phyloP scores from a whole-genome alignment of 2,888 invertebrate species.

The Acanthoscelides obtectus region DNA sequence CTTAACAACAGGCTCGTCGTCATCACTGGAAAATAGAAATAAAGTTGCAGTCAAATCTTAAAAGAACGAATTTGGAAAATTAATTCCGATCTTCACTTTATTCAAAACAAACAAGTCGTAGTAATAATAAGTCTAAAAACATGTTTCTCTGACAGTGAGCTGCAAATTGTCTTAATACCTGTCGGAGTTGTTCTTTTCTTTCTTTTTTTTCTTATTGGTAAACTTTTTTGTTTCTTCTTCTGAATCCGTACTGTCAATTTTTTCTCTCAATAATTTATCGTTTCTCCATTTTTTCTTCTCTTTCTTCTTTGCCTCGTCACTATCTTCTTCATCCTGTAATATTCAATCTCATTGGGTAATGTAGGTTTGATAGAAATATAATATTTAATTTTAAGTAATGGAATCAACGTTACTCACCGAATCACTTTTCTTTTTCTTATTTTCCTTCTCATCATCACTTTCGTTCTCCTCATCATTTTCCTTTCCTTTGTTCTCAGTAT shows the following conservation, averaged over 20 bases:
- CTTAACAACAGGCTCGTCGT: constrained; percentile 4
- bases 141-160: no score
- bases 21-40: constrained; percentile 7
- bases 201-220: constrained; percentile 28
- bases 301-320: not conserved
- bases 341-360: not conserved
- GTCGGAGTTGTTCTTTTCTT: constrained; percentile 11
- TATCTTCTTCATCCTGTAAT: not conserved
- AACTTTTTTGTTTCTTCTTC: constrained; percentile 22
- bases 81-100: no score
- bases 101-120: no score
- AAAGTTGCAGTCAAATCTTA: not conserved
- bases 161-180: no score
- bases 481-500: not conserved
- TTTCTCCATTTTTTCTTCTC: constrained; percentile 26
- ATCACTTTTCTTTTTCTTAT: constrained; percentile 1
- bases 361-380: no score
- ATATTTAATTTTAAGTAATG: not conserved
- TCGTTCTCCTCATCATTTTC: constrained; percentile 12
- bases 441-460: constrained; percentile 4
- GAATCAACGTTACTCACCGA: not conserved
- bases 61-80: no score
- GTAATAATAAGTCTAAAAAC: no score
- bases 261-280: constrained; percentile 29
- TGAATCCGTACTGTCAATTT: constrained; percentile 30